Evolutionary conservation across 2,888 invertebrate genomes (phyloP).

Genomic region (Stramonita haemastoma): DNA sequence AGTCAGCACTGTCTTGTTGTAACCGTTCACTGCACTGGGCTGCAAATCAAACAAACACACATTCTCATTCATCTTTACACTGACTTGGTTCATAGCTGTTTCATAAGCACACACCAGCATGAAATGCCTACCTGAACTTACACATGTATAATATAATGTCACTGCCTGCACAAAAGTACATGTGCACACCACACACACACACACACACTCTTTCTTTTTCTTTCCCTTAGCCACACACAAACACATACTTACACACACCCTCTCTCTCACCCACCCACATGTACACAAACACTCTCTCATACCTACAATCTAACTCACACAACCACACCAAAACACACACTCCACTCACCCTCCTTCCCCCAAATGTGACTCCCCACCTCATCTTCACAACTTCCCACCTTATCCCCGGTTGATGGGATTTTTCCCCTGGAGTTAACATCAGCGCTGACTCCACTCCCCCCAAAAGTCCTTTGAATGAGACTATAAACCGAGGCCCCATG

Average conservation of each 20-base stretch:
- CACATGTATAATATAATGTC: not conserved
- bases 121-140: not conserved
- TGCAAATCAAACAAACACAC: constrained; percentile 11
- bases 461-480: too few species aligned
- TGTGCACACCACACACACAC: not conserved
- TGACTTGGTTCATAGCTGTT: not conserved
- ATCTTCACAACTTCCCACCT: too few species aligned
- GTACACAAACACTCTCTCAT: not conserved
- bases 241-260: not conserved
- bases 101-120: too few species aligned
- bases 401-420: too few species aligned
- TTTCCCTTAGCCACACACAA: not conserved
- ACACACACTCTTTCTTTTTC: not conserved
- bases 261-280: not conserved
- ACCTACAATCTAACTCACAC: too few species aligned
- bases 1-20: constrained; percentile 63
- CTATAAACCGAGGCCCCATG: too few species aligned
- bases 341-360: not conserved
- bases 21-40: constrained; percentile 66
- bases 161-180: not conserved
- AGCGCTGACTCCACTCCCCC: too few species aligned
- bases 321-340: too few species aligned
- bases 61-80: not conserved
- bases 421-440: too few species aligned
- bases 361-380: too few species aligned